Evolutionary conservation across 2,888 invertebrate genomes (phyloP), one percentile per base, ranked within the genome.

Genomic region (Noctuana brunneofusca): DNA sequence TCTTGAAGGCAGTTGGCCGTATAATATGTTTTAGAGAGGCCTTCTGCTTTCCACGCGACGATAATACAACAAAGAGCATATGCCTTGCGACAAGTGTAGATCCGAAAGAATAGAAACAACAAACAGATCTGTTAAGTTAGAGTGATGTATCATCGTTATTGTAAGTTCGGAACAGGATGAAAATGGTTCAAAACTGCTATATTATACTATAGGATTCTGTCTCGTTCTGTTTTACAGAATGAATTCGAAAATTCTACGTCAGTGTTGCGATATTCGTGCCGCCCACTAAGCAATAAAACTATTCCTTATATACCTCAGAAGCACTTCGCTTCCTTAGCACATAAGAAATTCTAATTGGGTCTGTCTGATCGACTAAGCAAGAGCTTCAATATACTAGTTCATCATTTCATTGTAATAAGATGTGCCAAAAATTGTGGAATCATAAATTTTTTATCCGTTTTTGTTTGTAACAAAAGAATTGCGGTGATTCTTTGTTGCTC

Each of bases 11-110:
- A 80, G 86, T 79, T 76, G 76, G 87, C 85, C 84, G 83, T 89
- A 87, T 84, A 86, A 91, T 91, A 91, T 91, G 91, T 91, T 91
- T 82, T 81, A 87, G 91, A 86, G 90, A 86, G 78, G 89, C 84
- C 74, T 80, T 78, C 80, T 84, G 86, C 81, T 83, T 84, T 81
- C 68, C 74, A 83, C 79, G 80, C 76, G 86, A 84, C 80, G 78
- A 72, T 78, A 82, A 82, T 85, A 86, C 85, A 85, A 86, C 83
- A 75, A 78, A 84, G 85, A 86, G 85, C 81, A 79, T 85, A 79
- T 76, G 75, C 80, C 81, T 79, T 77, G 70, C 74, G 75, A 76
- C 76, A 64, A 50, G 49, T 66, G 55, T 64, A 63, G 68, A 38
- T 55, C 62, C 66, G 60, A 62, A 56, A 66, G 67, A 65, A 57